Conservation (phyloP, 2,888 invertebrate genomes). For the Stegophylla sp. region DNA sequence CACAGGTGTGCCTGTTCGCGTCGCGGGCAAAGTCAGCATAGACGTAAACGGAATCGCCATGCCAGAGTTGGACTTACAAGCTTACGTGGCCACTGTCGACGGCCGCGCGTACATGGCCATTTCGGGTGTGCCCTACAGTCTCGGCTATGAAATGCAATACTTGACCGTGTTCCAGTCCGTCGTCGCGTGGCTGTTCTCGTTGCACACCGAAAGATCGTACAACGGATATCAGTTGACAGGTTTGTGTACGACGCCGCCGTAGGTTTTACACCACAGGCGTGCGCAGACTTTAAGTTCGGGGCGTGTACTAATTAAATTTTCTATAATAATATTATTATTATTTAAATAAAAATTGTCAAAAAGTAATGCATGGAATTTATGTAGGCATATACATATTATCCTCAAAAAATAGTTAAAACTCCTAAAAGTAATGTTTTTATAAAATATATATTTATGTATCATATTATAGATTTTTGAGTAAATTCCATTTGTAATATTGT, state of each 20-base stretch:
- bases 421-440: too few relatives aligned
- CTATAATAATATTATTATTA: too few relatives aligned
- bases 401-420: too few relatives aligned
- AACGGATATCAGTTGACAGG: slow-evolving; percentile 91
- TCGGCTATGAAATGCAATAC: slow-evolving; percentile 84
- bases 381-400: too few relatives aligned
- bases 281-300: too few relatives aligned
- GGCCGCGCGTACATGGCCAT: slow-evolving; percentile 90
- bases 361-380: too few relatives aligned
- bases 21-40: slow-evolving; percentile 88
- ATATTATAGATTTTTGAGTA: too few relatives aligned
- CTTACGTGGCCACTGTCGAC: slow-evolving; percentile 87
- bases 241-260: slow-evolving; percentile 62
- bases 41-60: slow-evolving; percentile 79
- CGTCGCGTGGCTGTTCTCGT: slow-evolving; percentile 94
- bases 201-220: slow-evolving; percentile 74
- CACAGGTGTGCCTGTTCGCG: slow-evolving; percentile 81
- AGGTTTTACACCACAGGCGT: too few relatives aligned
- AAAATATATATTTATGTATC: too few relatives aligned
- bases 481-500: too few relatives aligned
- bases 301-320: too few relatives aligned
- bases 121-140: slow-evolving; percentile 76
- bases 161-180: slow-evolving; percentile 82
- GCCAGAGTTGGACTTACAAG: slow-evolving; percentile 82
- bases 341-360: too few relatives aligned